Conservation (phyloP, 2,888 invertebrate species). For the Timandra comae region DNA sequence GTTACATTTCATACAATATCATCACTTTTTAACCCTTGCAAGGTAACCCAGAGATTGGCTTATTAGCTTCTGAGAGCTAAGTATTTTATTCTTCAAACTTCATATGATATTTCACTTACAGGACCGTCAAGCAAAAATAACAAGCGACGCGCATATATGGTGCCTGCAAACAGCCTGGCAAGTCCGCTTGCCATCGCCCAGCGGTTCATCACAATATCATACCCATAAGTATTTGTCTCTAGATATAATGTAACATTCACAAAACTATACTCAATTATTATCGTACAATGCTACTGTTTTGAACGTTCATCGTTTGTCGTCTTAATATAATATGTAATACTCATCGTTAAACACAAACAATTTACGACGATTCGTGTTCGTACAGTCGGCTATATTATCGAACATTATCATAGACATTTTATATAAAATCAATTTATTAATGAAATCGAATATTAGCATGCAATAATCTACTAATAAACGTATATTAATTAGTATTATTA, state of each 20-base stretch:
- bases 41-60: too few species aligned
- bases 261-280: constrained; percentile 38
- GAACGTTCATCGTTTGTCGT: constrained; percentile 15
- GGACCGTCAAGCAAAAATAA: constrained; percentile 54
- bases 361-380: neutral
- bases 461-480: constrained; percentile 21
- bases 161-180: constrained; percentile 55
- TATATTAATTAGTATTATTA: constrained; percentile 15
- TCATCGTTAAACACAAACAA: too few species aligned
- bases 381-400: constrained; percentile 10
- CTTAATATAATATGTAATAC: too few species aligned
- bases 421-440: constrained; percentile 16
- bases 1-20: too few species aligned
- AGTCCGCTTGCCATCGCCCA: constrained; percentile 34
- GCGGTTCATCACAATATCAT: constrained; percentile 31
- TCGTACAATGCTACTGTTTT: constrained; percentile 19
- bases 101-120: too few species aligned
- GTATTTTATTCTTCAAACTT: too few species aligned
- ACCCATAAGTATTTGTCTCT: constrained; percentile 37
- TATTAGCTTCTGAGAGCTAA: too few species aligned
- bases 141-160: constrained; percentile 44
- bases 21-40: too few species aligned
- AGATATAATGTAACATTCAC: constrained; percentile 37
- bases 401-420: constrained; percentile 16
- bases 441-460: constrained; percentile 18